These are phyloP conservation scores for Eubasilissa splendida DNA, from an alignment of 2,888 invertebrate species.

Conservation along the genomic window DNA sequence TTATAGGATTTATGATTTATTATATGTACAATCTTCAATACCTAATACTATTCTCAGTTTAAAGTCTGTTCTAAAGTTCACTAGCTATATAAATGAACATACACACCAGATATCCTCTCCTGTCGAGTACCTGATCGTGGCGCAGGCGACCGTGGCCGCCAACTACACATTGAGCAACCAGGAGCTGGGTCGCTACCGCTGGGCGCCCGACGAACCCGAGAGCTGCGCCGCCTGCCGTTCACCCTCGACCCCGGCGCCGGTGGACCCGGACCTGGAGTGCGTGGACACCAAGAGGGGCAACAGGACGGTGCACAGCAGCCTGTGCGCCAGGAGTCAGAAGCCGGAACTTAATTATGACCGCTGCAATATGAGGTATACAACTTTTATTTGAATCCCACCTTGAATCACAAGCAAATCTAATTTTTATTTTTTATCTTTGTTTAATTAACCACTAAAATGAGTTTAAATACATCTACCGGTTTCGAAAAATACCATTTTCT, in stretches of 20 bases:
- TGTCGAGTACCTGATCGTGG: conserved; percentile 41
- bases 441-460: no score
- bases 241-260: conserved; percentile 60
- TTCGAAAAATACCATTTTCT: no score
- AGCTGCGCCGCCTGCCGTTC: conserved; percentile 21
- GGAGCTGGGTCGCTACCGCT: conserved; percentile 56
- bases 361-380: conserved; percentile 31
- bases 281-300: conserved; percentile 60
- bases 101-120: conserved; percentile 49
- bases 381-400: no score
- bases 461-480: no score
- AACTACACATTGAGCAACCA: conserved; percentile 47
- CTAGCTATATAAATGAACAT: no score
- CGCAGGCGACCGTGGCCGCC: conserved; percentile 41
- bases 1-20: no score
- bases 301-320: conserved; percentile 65
- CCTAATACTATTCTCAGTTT: no score
- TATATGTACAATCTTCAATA: no score
- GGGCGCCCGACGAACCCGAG: conserved; percentile 55
- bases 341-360: not conserved
- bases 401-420: no score
- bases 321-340: conserved; percentile 61
- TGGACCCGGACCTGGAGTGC: conserved; percentile 60
- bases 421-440: no score
- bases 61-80: no score